Evolutionary conservation across 2,888 invertebrate species (phyloP), one percentile per base, ranked within the genome.

Genomic region (Agapostemon virescens): DNA sequence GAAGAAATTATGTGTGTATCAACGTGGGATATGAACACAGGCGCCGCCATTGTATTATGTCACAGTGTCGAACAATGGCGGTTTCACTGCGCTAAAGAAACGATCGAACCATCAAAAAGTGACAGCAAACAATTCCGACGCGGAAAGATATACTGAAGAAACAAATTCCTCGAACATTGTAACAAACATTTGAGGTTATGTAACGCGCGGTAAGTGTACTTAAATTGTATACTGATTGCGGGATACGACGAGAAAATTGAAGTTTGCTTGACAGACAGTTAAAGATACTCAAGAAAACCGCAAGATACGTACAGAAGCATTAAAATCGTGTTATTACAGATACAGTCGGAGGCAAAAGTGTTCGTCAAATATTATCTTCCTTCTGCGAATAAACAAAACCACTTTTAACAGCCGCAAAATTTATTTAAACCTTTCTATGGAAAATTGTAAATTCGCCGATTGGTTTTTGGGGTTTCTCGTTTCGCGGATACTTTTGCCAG

Each of bases 271-370:
- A 71, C 49, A 38, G 30, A 73, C 30, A 40, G 66, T 55, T 66
- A 23, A 74, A 68, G 45, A 63, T 69, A 64, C 69, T 69, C 38
- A 20, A 74, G 38, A 40, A 67, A n/a, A 74, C 55, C 67, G 26
- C 52, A 38, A 30, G 20, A 67, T 42, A 45, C 36, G 55, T 64
- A 52, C 58, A 64, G 38, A 45, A 66, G 72, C 45, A 40, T 67
- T 66, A 20, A 69, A 36, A n/a, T 20, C 61, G 26, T 63, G 20
- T 49, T 49, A 52, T 63, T 36, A 17, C 17, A 20, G 30, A 58
- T 66, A 30, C 64, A 61, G 58, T 66, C 61, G 49, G 33, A 23
- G 17, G 30, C 20, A 17, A 49, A 38, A 68, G 26, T 55, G 15
- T 15, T 7, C 26, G 55, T 15, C 26, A 26, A 26, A 55, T 6